phyloP scores from a whole-genome alignment of 64 coral and sea anemone genomes.

The Porites lutea region DNA sequence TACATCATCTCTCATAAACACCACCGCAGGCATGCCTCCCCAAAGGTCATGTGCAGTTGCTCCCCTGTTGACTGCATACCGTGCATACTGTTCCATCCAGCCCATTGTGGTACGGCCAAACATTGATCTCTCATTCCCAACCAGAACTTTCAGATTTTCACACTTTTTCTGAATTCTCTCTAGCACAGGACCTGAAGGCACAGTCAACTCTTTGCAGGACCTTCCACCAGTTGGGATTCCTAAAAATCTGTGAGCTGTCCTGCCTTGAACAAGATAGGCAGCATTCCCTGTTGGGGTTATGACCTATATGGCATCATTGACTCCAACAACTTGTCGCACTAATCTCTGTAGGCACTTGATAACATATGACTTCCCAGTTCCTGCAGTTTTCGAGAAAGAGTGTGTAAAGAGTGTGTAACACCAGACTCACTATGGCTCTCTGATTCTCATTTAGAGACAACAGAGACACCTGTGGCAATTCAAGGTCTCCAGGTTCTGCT shows the following conservation, averaged over 20 bases:
- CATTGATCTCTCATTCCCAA: conserved; percentile 51
- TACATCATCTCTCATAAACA: conserved; percentile 56
- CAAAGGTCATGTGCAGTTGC: conserved; percentile 4
- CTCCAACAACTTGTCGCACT: conserved; percentile 14
- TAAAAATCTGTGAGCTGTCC: conserved; percentile 52
- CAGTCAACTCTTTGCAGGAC: conserved; percentile 25
- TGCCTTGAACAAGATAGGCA: conserved; percentile 23
- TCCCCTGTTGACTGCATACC: conserved; percentile 43
- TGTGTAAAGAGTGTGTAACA: conserved; percentile 30
- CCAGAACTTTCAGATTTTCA: conserved; percentile 40
- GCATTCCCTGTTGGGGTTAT: conserved; percentile 37
- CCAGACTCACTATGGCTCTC: conserved; percentile 29
- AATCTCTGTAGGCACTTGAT: conserved; percentile 46
- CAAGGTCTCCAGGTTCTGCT: not conserved
- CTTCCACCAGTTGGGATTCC: conserved; percentile 30
- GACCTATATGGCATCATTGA: conserved; percentile 35
- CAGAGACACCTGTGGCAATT: not conserved
- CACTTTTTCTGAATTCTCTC: conserved; percentile 32
- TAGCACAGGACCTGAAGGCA: conserved; percentile 39
- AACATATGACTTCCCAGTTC: conserved; percentile 58
- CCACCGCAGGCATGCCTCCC: conserved; percentile 36
- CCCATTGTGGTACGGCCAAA: conserved; percentile 46
- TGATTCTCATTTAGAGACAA: conserved; percentile 37
- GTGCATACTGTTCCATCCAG: conserved; percentile 51
- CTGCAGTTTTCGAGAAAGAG: conserved; percentile 31